A percentile compares a stretch with the other conserved stretches of the same genome.
phyloP scores from a whole-genome alignment of 1,140 invertebrate species.

The Pinna nobilis region DNA sequence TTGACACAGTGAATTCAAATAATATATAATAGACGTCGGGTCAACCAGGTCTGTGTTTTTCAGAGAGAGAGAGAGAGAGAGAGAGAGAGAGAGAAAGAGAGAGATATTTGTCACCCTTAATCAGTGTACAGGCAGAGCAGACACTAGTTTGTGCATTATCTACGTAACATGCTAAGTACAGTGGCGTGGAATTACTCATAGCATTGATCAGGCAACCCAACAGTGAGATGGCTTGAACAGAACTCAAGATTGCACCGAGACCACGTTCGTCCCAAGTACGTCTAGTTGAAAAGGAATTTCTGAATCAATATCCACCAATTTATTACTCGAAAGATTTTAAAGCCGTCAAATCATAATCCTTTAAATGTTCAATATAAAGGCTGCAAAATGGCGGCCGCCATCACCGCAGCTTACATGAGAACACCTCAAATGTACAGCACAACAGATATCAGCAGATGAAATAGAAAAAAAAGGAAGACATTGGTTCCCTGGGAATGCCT shows the following conservation, averaged over 20 bases:
- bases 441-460: too few species aligned
- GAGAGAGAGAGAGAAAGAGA: too few species aligned
- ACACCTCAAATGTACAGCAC: constrained; percentile 12
- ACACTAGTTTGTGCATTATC: not conserved
- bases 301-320: constrained; percentile 17
- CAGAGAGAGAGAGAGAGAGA: too few species aligned
- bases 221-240: too few species aligned
- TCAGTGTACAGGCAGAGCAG: constrained; percentile 4
- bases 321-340: constrained; percentile 7
- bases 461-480: too few species aligned
- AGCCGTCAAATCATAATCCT: constrained; percentile 10
- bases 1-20: too few species aligned
- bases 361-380: constrained; percentile 16
- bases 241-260: not conserved
- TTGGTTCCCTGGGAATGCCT: not conserved
- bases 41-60: too few species aligned
- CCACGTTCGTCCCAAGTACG: not conserved
- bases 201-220: too few species aligned
- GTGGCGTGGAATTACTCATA: not conserved
- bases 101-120: too few species aligned
- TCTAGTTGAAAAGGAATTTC: constrained; percentile 4
- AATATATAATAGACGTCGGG: too few species aligned
- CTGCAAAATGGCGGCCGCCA: constrained; percentile 5
- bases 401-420: not conserved
- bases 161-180: not conserved